Base-by-base conservation (phyloP, 2,113 vertebrate genomes). In the Isurus oxyrinchus region DNA sequence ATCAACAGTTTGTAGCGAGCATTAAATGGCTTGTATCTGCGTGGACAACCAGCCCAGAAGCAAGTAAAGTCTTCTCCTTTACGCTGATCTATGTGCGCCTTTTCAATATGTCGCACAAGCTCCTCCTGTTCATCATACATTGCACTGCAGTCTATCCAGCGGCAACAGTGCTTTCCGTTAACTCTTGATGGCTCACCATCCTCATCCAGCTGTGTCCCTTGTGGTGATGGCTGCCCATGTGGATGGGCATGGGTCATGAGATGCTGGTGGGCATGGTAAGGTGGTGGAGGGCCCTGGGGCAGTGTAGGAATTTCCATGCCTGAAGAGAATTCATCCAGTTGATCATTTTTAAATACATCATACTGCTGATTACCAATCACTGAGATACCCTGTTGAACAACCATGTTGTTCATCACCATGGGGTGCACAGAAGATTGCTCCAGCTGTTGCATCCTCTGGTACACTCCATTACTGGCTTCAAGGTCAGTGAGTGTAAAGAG, bases 1-100 rank as follows among this genome's bases (percentile, higher is more conserved):
- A 99, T 99, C 40, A 99, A 98, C 96, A 99, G 98, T 97, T 99
- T 99, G 97, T 99, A 99, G 96, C 99, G 98, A 67, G 99, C 99
- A 49, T 99, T 99, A 97, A 99, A 99, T 1, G 99, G 98, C 96
- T 99, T 99, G 97, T 98, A 98, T 97, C 98, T 98, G 96, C 99
- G 98, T 27, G 99, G 98, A 96, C 99, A 99, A 8, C 98, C 98
- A 0, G 97, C 97, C 99, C 99, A 99, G 97, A 99, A 99, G 97
- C 99, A 99, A 2, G 98, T 98, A 97, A 99, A 99, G 96, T 99
- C 99, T 84, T 99, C 99, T 35, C 98, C 98, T 97, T 99, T 99
- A 96, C 98, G 98, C 97, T 99, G 99, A 97, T 99, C 99, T 97
- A 99, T 98, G 93, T 99, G 99, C 0, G 98, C 97, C 97, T 99